Evolutionary conservation across 2,888 invertebrate genomes (phyloP).

Genomic region (Drosophila meridionalis): DNA sequence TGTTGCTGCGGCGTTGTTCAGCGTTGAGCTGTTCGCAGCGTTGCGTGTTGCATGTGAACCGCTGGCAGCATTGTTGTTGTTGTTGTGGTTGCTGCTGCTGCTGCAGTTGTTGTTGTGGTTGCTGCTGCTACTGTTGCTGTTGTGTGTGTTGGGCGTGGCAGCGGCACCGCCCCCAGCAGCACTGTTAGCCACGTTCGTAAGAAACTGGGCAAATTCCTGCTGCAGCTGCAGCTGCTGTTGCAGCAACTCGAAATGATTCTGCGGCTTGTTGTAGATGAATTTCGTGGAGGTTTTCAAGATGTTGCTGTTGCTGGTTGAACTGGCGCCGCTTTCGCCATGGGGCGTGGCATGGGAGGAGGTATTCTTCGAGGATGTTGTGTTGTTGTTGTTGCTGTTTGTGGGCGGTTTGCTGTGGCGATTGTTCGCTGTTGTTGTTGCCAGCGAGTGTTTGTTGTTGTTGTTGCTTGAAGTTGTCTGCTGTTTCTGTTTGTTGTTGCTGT

Average conservation of each 20-base stretch:
- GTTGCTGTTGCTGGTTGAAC: constrained; percentile 48
- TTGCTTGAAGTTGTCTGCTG: constrained; percentile 9
- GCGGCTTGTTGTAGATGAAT: constrained; percentile 82
- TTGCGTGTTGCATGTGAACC: constrained; percentile 19
- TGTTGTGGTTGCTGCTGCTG: constrained; percentile 13
- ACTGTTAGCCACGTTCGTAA: constrained; percentile 77
- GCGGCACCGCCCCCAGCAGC: constrained; percentile 33
- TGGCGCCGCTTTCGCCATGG: constrained; percentile 37
- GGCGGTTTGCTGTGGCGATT: constrained; percentile 32
- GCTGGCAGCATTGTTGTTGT: constrained; percentile 20
- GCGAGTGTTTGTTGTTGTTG: constrained; percentile 2
- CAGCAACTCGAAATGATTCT: constrained; percentile 80
- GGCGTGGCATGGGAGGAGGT: constrained; percentile 29
- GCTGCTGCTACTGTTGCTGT: constrained; percentile 18
- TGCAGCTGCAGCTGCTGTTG: constrained; percentile 82
- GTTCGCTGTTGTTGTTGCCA: constrained; percentile 29
- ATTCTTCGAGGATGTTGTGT: constrained; percentile 16
- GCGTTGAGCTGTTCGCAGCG: constrained; percentile 12
- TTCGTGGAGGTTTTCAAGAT: constrained; percentile 81
- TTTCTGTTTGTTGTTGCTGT: constrained; percentile 17
- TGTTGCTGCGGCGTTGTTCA: constrained; percentile 24
- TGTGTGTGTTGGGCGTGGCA: constrained; percentile 32
- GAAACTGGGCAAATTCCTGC: constrained; percentile 81
- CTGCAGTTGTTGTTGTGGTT: constrained; percentile 24
- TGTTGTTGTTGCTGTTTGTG: constrained; percentile 13